A percentile compares a stretch with the other conserved stretches of the same genome.
Evolutionary conservation across 2,888 invertebrate genomes (phyloP).

Genomic region (Crioceris asparagi): DNA sequence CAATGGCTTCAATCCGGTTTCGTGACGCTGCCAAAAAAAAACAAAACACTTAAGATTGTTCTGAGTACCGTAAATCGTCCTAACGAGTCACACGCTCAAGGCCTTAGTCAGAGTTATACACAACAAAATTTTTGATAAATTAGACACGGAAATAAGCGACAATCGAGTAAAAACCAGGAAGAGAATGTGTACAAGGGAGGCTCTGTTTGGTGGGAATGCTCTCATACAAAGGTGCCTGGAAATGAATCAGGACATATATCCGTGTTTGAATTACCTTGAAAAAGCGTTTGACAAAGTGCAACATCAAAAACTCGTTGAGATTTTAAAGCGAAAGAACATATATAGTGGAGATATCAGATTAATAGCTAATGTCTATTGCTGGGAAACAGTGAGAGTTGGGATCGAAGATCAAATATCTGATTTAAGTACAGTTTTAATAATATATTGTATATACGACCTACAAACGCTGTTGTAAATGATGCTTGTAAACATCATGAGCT

Average conservation of each 20-base stretch:
- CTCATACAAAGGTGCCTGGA: not conserved
- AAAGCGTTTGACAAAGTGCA: not conserved
- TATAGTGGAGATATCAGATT: not conserved
- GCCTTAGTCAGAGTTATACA: not conserved
- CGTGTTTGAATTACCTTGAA: not conserved
- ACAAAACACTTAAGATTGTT: not conserved
- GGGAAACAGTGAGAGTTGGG: no score
- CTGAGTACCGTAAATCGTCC: constrained; percentile 2
- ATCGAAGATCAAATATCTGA: no score
- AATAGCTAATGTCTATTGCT: no score
- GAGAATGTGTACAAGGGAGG: not conserved
- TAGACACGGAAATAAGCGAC: not conserved
- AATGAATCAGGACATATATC: not conserved
- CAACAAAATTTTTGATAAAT: constrained; percentile 1
- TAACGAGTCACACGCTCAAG: constrained; percentile 1
- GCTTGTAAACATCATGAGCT: no score
- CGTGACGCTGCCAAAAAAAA: not conserved
- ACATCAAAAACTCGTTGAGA: not conserved
- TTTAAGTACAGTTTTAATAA: no score
- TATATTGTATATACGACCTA: no score
- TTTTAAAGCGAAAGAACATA: not conserved
- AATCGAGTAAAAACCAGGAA: not conserved
- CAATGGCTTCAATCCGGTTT: not conserved
- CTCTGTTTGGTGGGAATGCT: not conserved
- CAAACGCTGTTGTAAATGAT: no score